Conservation (phyloP, 2,888 invertebrate species). For the Polylopha cassiicola region DNA sequence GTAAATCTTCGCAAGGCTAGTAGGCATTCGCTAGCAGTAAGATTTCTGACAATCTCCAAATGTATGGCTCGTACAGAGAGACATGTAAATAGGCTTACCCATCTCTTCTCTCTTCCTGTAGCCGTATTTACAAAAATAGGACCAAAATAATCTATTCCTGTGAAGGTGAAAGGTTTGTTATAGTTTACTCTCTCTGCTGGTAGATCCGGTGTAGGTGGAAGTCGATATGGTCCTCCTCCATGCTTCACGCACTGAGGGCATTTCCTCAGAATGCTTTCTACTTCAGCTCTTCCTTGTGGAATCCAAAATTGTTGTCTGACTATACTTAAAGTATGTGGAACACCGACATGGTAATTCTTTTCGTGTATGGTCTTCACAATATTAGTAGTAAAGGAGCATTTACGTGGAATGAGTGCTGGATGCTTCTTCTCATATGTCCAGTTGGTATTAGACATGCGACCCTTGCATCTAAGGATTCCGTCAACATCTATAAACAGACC, state of each 20-base stretch:
- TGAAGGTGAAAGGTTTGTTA: constrained; percentile 24
- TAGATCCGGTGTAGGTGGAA: constrained; percentile 26
- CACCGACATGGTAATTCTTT: constrained; percentile 25
- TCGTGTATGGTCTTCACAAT: constrained; percentile 20
- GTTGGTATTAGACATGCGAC: constrained; percentile 13
- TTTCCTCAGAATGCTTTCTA: constrained; percentile 20
- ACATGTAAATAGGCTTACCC: no score
- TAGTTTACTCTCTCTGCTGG: constrained; percentile 28
- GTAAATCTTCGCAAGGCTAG: no score
- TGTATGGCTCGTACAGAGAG: no score
- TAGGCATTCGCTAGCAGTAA: no score
- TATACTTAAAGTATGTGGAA: constrained; percentile 20
- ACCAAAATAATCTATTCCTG: constrained; percentile 25
- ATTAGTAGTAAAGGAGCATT: constrained; percentile 15
- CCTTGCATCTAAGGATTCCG: constrained; percentile 23
- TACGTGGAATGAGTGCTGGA: constrained; percentile 20
- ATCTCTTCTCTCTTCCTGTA: constrained; percentile 19
- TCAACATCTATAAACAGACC: constrained; percentile 21
- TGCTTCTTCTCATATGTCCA: constrained; percentile 17
- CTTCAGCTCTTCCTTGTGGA: constrained; percentile 23
- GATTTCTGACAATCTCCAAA: no score
- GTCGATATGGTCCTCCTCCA: constrained; percentile 28
- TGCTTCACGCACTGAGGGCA: constrained; percentile 27
- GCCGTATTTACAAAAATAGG: constrained; percentile 16
- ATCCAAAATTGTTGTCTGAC: constrained; percentile 24